phyloP scores from a whole-genome alignment of 2,888 invertebrate species.

The Odontothrips loti region DNA sequence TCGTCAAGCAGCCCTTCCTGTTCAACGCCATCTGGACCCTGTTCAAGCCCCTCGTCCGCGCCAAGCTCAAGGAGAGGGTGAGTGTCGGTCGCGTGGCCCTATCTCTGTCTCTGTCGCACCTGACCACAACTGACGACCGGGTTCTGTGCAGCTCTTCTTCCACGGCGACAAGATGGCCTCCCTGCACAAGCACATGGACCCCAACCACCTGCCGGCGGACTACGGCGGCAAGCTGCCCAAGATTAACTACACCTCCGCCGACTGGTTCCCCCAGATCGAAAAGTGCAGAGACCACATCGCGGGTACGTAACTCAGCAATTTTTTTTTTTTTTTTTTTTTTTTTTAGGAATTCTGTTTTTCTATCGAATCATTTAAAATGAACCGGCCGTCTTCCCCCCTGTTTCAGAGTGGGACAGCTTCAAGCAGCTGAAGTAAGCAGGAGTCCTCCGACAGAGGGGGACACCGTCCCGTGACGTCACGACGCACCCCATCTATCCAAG shows the following conservation, averaged over 20 bases:
- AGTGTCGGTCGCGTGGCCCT: conserved; percentile 44
- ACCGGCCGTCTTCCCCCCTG: neutral
- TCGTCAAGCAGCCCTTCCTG: conserved; percentile 77
- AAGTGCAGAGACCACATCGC: conserved; percentile 61
- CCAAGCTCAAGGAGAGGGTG: conserved; percentile 72
- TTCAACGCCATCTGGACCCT: conserved; percentile 81
- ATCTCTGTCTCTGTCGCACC: neutral
- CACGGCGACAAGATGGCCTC: conserved; percentile 76
- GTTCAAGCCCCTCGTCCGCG: conserved; percentile 76
- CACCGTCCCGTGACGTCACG: neutral
- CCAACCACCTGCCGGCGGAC: conserved; percentile 66
- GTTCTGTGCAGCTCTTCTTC: conserved; percentile 65
- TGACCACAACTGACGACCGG: neutral
- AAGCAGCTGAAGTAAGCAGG: neutral
- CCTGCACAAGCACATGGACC: conserved; percentile 66
- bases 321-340: neutral
- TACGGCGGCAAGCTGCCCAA: conserved; percentile 70
- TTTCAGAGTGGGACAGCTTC: neutral
- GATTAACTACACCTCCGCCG: conserved; percentile 70
- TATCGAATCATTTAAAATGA: neutral
- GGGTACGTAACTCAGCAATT: conserved; percentile 41
- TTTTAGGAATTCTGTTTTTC: neutral
- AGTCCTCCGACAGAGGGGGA: neutral
- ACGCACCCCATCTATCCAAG: neutral
- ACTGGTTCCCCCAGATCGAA: conserved; percentile 71